phyloP scores from a whole-genome alignment of 2,113 vertebrate genomes.

The Pachyramphus minor region DNA sequence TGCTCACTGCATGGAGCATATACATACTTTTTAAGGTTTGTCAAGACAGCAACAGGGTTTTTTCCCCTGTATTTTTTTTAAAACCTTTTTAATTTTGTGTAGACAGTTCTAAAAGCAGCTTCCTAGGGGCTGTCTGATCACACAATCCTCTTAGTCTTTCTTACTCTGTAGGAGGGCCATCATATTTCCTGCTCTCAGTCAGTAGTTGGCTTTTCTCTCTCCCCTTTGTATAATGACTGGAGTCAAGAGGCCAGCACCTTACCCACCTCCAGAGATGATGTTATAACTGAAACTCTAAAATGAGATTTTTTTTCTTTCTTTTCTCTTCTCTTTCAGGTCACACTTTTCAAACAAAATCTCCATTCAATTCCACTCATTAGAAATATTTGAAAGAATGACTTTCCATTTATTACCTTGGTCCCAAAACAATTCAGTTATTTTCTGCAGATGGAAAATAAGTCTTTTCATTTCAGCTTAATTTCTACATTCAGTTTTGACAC shows the following conservation, averaged over 20 bases:
- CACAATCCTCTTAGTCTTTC: conserved; percentile 26
- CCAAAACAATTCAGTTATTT: background rate
- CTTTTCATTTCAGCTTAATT: background rate
- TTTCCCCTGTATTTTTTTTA: rapidly evolving
- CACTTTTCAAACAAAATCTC: background rate
- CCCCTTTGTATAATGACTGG: conserved; percentile 3
- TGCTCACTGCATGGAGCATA: background rate
- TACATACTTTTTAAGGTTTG: conserved; percentile 26
- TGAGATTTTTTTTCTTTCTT: background rate
- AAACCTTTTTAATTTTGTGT: conserved; percentile 30
- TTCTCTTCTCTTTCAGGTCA: background rate
- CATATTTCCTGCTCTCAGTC: conserved; percentile 13
- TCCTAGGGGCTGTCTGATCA: background rate
- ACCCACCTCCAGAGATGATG: background rate
- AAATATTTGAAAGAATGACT: background rate
- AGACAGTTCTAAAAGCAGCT: conserved; percentile 49
- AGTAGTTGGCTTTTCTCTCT: conserved; percentile 18
- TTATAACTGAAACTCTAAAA: background rate
- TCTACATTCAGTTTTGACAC: background rate
- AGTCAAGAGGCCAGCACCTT: conserved; percentile 25
- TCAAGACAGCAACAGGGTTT: background rate
- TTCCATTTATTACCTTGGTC: background rate
- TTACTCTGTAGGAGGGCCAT: conserved; percentile 25
- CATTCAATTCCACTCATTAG: background rate
- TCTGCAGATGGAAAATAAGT: background rate